A percentile compares a stretch with the other conserved stretches of the same genome.
phyloP scores from a whole-genome alignment of 2,113 vertebrate species.

The Dendrocopos noguchii region DNA sequence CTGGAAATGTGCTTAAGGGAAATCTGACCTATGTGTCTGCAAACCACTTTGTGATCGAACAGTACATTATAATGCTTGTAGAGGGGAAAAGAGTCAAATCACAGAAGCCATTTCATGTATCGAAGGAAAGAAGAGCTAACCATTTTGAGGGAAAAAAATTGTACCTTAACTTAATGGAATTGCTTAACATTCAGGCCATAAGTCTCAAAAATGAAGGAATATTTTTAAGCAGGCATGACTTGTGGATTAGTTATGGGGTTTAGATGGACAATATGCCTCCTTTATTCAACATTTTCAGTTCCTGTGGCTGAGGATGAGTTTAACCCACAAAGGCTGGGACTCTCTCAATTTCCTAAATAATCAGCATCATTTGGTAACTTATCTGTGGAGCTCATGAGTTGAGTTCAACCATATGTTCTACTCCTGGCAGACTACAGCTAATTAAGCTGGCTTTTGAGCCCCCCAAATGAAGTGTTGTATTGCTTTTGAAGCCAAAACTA shows the following conservation, averaged over 20 bases:
- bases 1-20: neutral
- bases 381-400: neutral
- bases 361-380: neutral
- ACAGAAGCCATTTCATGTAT: neutral
- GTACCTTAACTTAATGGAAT: neutral
- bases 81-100: neutral
- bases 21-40: neutral
- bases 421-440: neutral
- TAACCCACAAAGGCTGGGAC: neutral
- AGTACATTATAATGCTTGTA: neutral
- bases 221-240: neutral
- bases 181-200: neutral
- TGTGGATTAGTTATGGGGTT: neutral
- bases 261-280: neutral
- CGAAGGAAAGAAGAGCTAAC: neutral
- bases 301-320: neutral
- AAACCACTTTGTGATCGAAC: neutral
- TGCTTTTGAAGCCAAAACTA: neutral
- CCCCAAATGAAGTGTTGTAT: fast-evolving
- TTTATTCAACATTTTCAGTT: neutral
- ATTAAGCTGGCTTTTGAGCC: neutral
- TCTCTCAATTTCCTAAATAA: neutral
- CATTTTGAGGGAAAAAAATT: neutral
- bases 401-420: neutral
- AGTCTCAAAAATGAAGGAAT: neutral